Evolutionary conservation across 2,797 vertebrate genomes (phyloP), one percentile per base, ranked within the genome.

Genomic region (Thripadectes ignobilis): DNA sequence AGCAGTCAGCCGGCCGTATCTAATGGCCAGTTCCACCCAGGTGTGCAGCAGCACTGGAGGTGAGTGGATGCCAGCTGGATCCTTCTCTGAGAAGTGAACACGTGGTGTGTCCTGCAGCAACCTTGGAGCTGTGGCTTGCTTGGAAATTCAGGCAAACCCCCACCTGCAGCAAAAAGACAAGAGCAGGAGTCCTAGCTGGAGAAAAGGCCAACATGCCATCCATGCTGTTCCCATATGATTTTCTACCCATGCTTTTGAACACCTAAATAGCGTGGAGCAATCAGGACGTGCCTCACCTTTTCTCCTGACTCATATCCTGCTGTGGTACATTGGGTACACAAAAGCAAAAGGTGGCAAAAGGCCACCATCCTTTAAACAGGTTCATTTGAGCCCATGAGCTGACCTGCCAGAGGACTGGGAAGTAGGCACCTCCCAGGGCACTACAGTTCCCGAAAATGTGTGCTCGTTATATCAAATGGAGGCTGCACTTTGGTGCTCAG

Each of bases 231-330:
- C 29, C 32, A 3, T 15, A 8, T 0, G 1, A 23, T 43, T 36
- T 85, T 63, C 49, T 54, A 15, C 32, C 49, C 9, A 20, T 29
- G 23, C 46, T 59, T 36, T 58, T 59, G 55, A 62, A 39, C 36
- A 55, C 45, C 65, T 2, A 21, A 45, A 48, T 21, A 34, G 43
- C 7, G 2, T 0, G 3, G 59, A 76, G 63, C 48, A 27, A 77
- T 24, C 61, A 85, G 92, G 82, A 89, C 9, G 0, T 20, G 62
- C 65, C 87, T 92, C 52, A 48, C 78, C 82, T 91, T 58, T 80
- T 43, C 58, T 83, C 77, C 58, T 89, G 87, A 91, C 85, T 91
- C 86, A 71, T 21, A 72, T 69, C 76, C 92, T 97, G 82, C 85
- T 49, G 18, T 45, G 66, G 14, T 20, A 15, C 57, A 8, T 45